phyloP scores from a whole-genome alignment of 92 coral and sea anemone species.

The Paramuricea clavata region DNA sequence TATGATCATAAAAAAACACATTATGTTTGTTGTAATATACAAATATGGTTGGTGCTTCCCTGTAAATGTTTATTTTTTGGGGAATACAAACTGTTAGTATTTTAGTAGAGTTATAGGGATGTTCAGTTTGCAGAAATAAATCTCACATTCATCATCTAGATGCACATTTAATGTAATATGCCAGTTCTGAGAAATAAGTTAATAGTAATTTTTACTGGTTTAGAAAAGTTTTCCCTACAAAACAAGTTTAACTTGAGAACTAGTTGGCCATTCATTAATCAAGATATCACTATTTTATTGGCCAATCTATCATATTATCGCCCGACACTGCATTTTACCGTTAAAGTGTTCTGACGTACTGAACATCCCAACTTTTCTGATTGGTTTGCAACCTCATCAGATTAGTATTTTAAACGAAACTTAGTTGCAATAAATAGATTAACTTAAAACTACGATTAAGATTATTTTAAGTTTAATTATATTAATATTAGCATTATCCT shows the following conservation, averaged over 20 bases:
- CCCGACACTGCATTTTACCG: too few relatives aligned
- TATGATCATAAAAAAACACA: conserved; percentile 41
- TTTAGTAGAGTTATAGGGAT: background rate
- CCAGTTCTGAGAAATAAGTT: too few relatives aligned
- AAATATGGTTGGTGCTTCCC: conserved; percentile 30
- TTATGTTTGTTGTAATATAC: conserved; percentile 50
- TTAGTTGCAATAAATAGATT: conserved; percentile 37
- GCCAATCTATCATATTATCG: too few relatives aligned
- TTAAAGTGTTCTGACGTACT: background rate
- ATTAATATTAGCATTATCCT: conserved; percentile 16
- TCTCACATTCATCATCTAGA: background rate
- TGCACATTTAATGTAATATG: too few relatives aligned
- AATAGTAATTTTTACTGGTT: too few relatives aligned
- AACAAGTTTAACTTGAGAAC: too few relatives aligned
- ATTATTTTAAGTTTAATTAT: background rate
- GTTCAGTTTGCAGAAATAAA: background rate
- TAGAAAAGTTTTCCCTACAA: too few relatives aligned
- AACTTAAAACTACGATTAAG: conserved; percentile 9
- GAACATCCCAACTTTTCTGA: background rate
- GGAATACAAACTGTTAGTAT: conserved; percentile 32
- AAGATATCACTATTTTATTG: background rate
- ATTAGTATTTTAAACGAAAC: background rate
- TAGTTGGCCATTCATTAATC: background rate
- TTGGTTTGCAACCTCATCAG: background rate
- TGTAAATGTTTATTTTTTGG: background rate